A percentile compares a stretch with the other conserved stretches of the same genome.
phyloP scores from a whole-genome alignment of 2,888 invertebrate species.

The Ophonus ardosiacus region DNA sequence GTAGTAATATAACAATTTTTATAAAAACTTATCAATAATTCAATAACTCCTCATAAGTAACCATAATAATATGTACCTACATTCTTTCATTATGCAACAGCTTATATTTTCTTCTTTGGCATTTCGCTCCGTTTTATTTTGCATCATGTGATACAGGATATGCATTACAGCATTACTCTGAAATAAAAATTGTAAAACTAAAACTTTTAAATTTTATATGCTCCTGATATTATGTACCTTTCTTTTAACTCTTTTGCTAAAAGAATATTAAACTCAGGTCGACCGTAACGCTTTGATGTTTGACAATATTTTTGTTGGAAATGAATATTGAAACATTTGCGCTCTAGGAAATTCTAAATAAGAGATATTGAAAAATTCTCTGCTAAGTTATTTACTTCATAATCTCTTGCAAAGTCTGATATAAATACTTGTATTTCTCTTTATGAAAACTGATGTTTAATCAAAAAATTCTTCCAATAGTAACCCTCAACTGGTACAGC shows the following conservation, averaged over 20 bases:
- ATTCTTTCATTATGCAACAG: no score
- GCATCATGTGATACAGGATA: not conserved
- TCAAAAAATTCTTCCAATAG: no score
- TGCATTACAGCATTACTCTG: not conserved
- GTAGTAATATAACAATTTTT: no score
- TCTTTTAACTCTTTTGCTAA: not conserved
- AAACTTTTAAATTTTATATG: not conserved
- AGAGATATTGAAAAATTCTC: not conserved
- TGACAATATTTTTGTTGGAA: not conserved
- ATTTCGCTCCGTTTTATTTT: not conserved
- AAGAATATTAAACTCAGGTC: not conserved
- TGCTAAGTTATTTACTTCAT: not conserved
- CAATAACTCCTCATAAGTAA: no score
- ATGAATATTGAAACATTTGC: not conserved
- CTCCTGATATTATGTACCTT: not conserved
- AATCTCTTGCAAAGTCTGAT: not conserved
- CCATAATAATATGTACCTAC: no score
- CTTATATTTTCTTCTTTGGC: not conserved
- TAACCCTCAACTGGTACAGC: no score
- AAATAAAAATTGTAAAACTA: not conserved
- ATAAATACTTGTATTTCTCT: not conserved
- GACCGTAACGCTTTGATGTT: not conserved
- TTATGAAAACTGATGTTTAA: no score
- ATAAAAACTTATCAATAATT: no score
- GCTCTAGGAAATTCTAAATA: not conserved